A percentile compares a stretch with the other conserved stretches of the same genome.
phyloP scores from a whole-genome alignment of 2,888 invertebrate species.

The Caenorhabditis macrosperma region DNA sequence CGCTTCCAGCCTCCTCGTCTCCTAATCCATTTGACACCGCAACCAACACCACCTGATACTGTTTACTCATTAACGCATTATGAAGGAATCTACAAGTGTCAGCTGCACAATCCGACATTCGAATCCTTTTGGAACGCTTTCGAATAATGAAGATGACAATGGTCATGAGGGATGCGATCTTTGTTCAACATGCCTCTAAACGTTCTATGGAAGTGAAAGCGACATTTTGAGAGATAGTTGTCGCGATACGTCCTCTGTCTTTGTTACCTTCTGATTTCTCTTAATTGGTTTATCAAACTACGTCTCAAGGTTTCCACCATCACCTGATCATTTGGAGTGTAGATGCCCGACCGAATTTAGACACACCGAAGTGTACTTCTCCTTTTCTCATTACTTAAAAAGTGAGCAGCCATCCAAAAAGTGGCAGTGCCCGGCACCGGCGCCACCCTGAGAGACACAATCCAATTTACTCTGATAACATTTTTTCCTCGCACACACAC shows the following conservation, averaged over 20 bases:
- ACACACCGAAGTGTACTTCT: conserved; percentile 2
- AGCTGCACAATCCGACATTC: conserved; percentile 15
- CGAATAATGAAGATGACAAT: neutral
- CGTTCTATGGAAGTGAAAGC: too few species aligned
- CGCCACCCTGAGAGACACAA: conserved; percentile 48
- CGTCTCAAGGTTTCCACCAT: too few species aligned
- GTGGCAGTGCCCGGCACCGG: conserved; percentile 43
- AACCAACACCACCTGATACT: conserved; percentile 49
- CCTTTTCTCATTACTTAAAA: conserved; percentile 46
- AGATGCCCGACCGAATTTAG: neutral
- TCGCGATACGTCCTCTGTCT: too few species aligned
- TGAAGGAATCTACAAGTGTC: conserved; percentile 25
- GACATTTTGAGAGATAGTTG: too few species aligned
- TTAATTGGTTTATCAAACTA: too few species aligned
- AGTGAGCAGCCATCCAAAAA: conserved; percentile 15
- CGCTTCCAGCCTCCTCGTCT: conserved; percentile 29
- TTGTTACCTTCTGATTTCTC: too few species aligned
- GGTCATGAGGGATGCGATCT: neutral
- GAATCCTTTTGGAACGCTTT: neutral
- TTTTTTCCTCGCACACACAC: conserved; percentile 20
- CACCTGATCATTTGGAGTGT: neutral
- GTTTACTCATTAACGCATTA: conserved; percentile 49
- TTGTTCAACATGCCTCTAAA: too few species aligned
- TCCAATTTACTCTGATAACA: conserved; percentile 48
- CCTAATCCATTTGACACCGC: conserved; percentile 43